phyloP scores from a whole-genome alignment of 2,797 vertebrate species.

The Meda fulgida region DNA sequence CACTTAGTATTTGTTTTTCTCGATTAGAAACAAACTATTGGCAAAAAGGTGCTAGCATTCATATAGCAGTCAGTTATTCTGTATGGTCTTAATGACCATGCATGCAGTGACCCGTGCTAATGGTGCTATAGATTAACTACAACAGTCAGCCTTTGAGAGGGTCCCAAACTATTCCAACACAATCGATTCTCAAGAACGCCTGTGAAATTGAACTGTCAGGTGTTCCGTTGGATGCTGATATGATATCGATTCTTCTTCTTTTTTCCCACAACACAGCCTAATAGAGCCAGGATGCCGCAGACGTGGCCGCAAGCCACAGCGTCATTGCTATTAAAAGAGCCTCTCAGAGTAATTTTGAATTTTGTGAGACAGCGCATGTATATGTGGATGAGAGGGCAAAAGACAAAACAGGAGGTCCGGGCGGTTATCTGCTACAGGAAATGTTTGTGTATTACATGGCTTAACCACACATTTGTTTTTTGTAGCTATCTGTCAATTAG shows the following conservation, averaged over 20 bases:
- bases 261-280: slow-evolving; percentile 53
- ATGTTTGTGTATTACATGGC: slow-evolving; percentile 40
- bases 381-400: slow-evolving; percentile 26
- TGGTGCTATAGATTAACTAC: slow-evolving; percentile 73
- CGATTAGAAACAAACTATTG: slow-evolving; percentile 64
- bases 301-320: slow-evolving; percentile 21
- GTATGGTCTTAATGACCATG: slow-evolving; percentile 69
- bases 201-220: slow-evolving; percentile 88
- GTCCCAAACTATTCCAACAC: slow-evolving; percentile 76
- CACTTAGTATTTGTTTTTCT: slow-evolving; percentile 69
- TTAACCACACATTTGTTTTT: slow-evolving; percentile 53
- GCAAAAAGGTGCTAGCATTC: slow-evolving; percentile 61
- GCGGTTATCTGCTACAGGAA: slow-evolving; percentile 38
- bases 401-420: not conserved
- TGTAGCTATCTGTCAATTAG: slow-evolving; percentile 49
- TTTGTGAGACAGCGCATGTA: slow-evolving; percentile 23
- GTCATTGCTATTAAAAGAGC: slow-evolving; percentile 47
- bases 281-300: slow-evolving; percentile 27
- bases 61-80: slow-evolving; percentile 72
- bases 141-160: slow-evolving; percentile 70
- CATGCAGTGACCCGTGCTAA: slow-evolving; percentile 69
- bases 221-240: slow-evolving; percentile 81
- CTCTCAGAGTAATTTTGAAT: slow-evolving; percentile 46
- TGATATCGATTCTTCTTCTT: slow-evolving; percentile 81
- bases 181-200: slow-evolving; percentile 80